Base-by-base conservation (phyloP, 2,113 vertebrate species). In the Chrysochloris asiatica region DNA sequence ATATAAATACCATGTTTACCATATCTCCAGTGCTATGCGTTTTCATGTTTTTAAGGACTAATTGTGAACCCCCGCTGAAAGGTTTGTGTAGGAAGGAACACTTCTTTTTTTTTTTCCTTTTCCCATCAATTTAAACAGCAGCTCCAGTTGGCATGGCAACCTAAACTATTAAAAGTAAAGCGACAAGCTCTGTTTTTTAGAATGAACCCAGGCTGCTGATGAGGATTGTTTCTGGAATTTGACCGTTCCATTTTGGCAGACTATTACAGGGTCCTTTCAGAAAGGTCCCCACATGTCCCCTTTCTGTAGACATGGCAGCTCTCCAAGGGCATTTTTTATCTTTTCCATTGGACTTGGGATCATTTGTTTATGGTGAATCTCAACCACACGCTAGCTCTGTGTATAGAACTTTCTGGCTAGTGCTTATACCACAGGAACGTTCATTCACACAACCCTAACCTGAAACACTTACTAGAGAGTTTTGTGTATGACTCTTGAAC, bases 141-240 rank as follows among this genome's bases (percentile, higher is more conserved):
- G 91, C 83, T 10, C 93, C 91, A 33, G 96, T 96, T 95, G 96
- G 93, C 95, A 96, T 95, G 96, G 81, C 96, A 96, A 95, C 95
- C 83, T 6, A 8, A 0, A 33, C 95, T 96, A 96, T 96, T 96
- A 95, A 96, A 96, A 95, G 95, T 65, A 38, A 93, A 94, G 90
- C 90, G 50, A 47, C 59, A 56, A 78, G 88, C 76, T 93, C 90
- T 93, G 91, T 75, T 93, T 95, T 93, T 93, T 16, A 95, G 95
- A 92, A 96, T 95, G 95, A 96, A 90, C 88, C 88, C 85, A 86
- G 92, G 73, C 92, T 88, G 90, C 93, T 47, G 28, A 86, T 91
- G 59, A 84, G 92, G 79, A 75, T 94, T 76, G 72, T 84, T 94
- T 92, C 92, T 95, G 26, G 11, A 56, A 75, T 72, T 59, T 88